These are phyloP conservation scores for Helogale parvula DNA, from an alignment of 2,113 vertebrate species.

Conservation along the genomic window DNA sequence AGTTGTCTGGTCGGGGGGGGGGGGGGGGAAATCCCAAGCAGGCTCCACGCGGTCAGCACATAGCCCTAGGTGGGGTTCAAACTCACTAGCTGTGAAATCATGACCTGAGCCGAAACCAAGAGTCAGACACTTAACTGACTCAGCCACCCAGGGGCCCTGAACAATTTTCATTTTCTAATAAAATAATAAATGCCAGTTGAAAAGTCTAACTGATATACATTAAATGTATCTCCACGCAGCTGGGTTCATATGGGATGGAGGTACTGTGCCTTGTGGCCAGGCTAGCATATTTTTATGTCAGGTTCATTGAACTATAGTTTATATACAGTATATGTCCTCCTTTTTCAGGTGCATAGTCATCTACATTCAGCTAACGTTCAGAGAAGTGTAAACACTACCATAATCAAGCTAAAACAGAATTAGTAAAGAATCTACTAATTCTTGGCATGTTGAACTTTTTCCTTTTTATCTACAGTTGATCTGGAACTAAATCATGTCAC, in stretches of 20 bases:
- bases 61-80: no score
- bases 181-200: not conserved
- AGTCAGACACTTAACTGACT: no score
- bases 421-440: not conserved
- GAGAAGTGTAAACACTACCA: not conserved
- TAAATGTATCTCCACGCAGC: not conserved
- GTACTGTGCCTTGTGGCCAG: not conserved
- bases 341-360: no score
- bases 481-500: not conserved
- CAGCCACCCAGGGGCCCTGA: no score
- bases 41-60: no score
- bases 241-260: not conserved
- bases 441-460: not conserved
- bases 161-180: not conserved
- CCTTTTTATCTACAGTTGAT: not conserved
- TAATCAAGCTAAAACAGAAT: not conserved
- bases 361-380: not conserved
- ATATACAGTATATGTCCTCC: no score
- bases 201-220: not conserved
- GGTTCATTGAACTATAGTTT: not conserved
- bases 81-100: no score
- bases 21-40: no score
- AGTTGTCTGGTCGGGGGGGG: not conserved
- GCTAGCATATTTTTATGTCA: not conserved
- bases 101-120: no score